Percentiles rank a stretch among this genome's conserved stretches.
Evolutionary conservation across 2,113 vertebrate genomes (phyloP).

Genomic region (Phalacrocorax brasilianus): DNA sequence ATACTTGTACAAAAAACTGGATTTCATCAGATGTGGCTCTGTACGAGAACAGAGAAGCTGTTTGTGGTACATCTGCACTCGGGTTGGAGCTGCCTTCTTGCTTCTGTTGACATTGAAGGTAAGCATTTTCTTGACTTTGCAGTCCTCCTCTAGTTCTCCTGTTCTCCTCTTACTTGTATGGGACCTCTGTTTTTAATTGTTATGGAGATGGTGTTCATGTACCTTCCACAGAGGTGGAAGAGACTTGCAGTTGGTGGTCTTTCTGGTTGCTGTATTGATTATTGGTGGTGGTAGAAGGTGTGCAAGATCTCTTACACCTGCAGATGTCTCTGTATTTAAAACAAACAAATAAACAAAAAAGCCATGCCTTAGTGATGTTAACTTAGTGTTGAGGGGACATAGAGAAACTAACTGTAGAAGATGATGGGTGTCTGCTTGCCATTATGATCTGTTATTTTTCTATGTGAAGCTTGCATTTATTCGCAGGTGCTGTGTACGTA

Average conservation of each 20-base stretch:
- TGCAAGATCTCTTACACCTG: background rate
- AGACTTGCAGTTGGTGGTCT: background rate
- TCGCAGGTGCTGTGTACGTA: background rate
- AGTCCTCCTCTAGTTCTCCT: background rate
- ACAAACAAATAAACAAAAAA: background rate
- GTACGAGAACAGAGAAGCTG: background rate
- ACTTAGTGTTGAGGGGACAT: too few relatives aligned
- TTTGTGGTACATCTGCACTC: background rate
- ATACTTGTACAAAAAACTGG: background rate
- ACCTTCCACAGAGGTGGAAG: background rate
- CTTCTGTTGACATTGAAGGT: background rate
- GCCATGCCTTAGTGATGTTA: background rate
- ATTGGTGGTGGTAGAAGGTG: background rate
- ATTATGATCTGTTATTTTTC: background rate
- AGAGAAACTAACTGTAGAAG: background rate
- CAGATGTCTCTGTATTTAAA: background rate
- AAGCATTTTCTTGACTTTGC: background rate
- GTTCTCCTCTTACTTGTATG: background rate
- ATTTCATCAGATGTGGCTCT: background rate
- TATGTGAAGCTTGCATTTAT: background rate
- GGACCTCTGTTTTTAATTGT: background rate
- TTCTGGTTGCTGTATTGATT: background rate
- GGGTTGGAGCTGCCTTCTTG: background rate
- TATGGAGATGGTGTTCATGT: accelerated
- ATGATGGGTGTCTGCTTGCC: background rate